Evolutionary conservation across 2,888 invertebrate species (phyloP).

Genomic region (Conomelus anceps): DNA sequence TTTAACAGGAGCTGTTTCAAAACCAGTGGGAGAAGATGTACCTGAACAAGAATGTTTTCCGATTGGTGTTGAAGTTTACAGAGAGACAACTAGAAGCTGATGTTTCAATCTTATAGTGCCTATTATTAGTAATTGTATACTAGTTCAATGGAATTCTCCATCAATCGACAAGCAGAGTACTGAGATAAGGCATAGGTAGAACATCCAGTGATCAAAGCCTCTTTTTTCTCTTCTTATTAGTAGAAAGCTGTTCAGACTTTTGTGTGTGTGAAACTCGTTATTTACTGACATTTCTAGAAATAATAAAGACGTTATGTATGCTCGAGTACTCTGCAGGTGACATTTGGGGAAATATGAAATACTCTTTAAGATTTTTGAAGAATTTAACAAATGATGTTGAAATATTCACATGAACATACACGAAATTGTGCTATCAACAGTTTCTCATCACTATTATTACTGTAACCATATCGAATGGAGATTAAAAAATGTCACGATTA

Average conservation of each 20-base stretch:
- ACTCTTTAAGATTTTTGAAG: too few species aligned
- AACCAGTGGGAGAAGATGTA: slow-evolving; percentile 1
- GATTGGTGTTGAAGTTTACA: neutral
- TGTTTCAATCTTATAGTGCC: too few species aligned
- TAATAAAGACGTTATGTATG: neutral
- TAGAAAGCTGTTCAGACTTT: neutral
- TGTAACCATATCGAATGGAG: too few species aligned
- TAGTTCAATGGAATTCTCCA: neutral
- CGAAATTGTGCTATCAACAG: too few species aligned
- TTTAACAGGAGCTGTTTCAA: neutral
- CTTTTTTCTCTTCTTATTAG: neutral
- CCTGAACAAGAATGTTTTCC: neutral
- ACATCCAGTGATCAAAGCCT: neutral
- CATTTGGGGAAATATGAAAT: neutral
- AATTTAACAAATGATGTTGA: neutral
- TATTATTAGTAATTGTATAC: too few species aligned
- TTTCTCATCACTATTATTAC: too few species aligned
- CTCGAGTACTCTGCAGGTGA: neutral
- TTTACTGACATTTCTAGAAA: neutral
- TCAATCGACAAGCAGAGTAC: too few species aligned
- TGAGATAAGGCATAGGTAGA: too few species aligned
- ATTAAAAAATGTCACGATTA: too few species aligned
- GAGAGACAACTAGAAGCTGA: neutral
- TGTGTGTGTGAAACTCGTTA: neutral
- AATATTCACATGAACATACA: too few species aligned